Percentiles rank a stretch among this genome's conserved stretches.
These are phyloP conservation scores for Limnodromus scolopaceus DNA, from an alignment of 2,797 vertebrate genomes.

Conservation along the genomic window DNA sequence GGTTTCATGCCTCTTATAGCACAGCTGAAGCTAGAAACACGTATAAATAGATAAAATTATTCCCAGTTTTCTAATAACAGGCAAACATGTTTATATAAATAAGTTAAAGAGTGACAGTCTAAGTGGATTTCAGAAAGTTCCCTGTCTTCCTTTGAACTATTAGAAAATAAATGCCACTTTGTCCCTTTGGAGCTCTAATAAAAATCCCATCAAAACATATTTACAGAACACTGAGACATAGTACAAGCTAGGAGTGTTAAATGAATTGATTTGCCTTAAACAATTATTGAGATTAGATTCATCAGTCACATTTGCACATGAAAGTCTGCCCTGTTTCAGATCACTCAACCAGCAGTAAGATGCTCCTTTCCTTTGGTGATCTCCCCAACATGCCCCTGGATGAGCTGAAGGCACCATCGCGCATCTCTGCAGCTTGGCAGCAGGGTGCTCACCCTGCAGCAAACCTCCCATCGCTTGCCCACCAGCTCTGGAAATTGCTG, in stretches of 20 bases:
- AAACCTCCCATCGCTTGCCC: neutral
- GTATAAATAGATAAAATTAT: neutral
- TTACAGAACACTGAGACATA: neutral
- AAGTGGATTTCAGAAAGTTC: neutral
- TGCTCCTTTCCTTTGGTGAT: neutral
- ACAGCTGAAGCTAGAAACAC: neutral
- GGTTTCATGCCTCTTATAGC: neutral
- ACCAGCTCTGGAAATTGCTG: neutral
- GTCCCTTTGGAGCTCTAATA: neutral
- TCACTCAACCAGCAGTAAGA: neutral
- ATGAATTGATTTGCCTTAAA: slow-evolving; percentile 6
- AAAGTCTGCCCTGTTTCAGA: neutral
- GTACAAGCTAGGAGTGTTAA: neutral
- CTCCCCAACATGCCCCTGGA: fast-evolving
- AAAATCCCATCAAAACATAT: slow-evolving; percentile 42
- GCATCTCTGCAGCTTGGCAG: neutral
- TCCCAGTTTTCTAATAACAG: neutral
- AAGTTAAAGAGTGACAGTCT: neutral
- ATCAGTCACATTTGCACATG: neutral
- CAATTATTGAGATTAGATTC: neutral
- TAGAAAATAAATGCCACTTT: neutral
- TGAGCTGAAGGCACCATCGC: neutral
- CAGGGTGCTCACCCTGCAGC: neutral
- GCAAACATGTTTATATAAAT: neutral
- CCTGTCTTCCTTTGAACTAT: neutral